phyloP scores from a whole-genome alignment of 37 sponge, comb jelly and placozoan species.

The Tethya wilhelma region DNA sequence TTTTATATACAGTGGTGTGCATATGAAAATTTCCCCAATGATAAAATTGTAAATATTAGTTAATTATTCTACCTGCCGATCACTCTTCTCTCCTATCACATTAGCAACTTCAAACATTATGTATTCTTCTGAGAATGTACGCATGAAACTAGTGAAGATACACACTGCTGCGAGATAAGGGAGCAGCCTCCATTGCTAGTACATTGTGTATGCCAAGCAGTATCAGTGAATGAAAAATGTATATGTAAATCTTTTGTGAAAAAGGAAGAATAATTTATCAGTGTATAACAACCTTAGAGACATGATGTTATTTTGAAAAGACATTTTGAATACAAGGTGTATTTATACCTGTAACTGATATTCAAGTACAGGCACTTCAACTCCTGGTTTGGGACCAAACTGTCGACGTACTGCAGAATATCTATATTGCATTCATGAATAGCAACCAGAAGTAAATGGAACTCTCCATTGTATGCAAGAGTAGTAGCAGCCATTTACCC shows the following conservation, averaged over 20 bases:
- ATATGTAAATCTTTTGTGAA: not conserved
- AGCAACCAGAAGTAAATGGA: not conserved
- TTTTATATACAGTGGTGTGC: too few species aligned
- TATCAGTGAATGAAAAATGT: not conserved
- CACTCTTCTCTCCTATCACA: conserved; percentile 54
- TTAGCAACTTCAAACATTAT: conserved; percentile 19
- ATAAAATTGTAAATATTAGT: not conserved
- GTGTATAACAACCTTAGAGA: not conserved
- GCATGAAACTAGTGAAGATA: conserved; percentile 43
- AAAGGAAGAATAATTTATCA: not conserved
- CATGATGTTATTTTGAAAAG: not conserved
- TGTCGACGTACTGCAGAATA: conserved; percentile 88
- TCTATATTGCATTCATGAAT: conserved; percentile 20
- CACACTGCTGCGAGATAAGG: conserved; percentile 74
- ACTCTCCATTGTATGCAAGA: not conserved
- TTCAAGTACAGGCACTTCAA: conserved; percentile 85
- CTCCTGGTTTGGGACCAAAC: conserved; percentile 74
- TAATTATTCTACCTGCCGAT: conserved; percentile 36
- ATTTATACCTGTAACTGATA: conserved; percentile 82
- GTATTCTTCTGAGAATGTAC: conserved; percentile 38
- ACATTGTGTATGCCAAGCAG: too few species aligned
- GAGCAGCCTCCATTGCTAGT: conserved; percentile 85
- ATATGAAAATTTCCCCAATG: not conserved
- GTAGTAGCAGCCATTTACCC: too few species aligned
- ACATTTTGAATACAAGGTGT: not conserved